Percentiles rank a stretch among this genome's conserved stretches.
Evolutionary conservation across 2,888 invertebrate species (phyloP).

Genomic region (Elegia similella): DNA sequence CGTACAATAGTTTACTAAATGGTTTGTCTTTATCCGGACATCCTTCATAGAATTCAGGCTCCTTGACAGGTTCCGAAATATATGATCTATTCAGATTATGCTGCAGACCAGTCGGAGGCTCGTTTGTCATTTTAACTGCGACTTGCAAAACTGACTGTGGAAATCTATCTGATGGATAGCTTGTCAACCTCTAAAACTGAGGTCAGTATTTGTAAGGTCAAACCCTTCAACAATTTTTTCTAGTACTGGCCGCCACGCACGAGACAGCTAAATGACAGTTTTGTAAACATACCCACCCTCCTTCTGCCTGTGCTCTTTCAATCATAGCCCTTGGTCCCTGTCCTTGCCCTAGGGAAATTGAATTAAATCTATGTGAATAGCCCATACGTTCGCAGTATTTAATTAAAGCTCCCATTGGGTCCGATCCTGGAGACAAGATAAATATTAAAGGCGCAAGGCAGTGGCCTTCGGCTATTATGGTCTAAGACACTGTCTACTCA

Average conservation of each 20-base stretch:
- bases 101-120: constrained; percentile 93
- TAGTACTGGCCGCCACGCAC: constrained; percentile 89
- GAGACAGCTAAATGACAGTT: constrained; percentile 93
- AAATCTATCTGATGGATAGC: constrained; percentile 92
- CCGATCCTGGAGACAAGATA: constrained; percentile 90
- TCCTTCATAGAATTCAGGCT: constrained; percentile 89
- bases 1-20: constrained; percentile 90
- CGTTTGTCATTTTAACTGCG: constrained; percentile 96
- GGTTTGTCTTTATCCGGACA: constrained; percentile 89
- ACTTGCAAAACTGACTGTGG: constrained; percentile 93
- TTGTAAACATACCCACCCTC: constrained; percentile 92
- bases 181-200: constrained; percentile 92
- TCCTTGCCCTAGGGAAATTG: constrained; percentile 92
- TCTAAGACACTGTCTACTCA: too few species aligned
- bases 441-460: constrained; percentile 89
- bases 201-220: constrained; percentile 85
- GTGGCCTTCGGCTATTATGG: too few species aligned
- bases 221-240: constrained; percentile 89
- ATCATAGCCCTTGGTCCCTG: constrained; percentile 87
- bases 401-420: constrained; percentile 89
- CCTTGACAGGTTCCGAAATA: constrained; percentile 92
- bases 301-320: constrained; percentile 84
- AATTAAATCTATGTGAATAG: constrained; percentile 82
- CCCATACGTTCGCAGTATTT: constrained; percentile 90
- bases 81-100: constrained; percentile 93